Evolutionary conservation across 2,888 invertebrate genomes (phyloP).

Genomic region (Troilus luridus): DNA sequence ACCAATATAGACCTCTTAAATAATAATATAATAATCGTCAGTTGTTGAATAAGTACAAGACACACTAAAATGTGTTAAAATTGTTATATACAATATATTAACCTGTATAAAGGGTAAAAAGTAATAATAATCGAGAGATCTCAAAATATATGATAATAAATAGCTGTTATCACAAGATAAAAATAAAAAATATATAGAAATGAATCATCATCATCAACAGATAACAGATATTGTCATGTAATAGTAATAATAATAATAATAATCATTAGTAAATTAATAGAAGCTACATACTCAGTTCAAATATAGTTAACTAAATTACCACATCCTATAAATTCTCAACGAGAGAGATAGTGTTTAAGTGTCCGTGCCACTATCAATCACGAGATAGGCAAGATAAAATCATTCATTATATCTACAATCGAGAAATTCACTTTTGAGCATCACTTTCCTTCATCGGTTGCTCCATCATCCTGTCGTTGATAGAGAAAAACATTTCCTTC

Average conservation of each 20-base stretch:
- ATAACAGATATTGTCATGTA: conserved; percentile 2
- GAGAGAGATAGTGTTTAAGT: background rate
- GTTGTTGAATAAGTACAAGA: conserved; percentile 50
- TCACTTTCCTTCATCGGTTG: background rate
- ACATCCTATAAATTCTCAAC: background rate
- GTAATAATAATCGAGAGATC: conserved; percentile 49
- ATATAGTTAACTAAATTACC: background rate
- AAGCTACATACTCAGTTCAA: conserved; percentile 36
- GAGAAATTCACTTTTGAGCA: conserved; percentile 40
- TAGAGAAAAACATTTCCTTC: background rate
- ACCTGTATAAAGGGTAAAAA: conserved; percentile 27
- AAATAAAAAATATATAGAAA: conserved; percentile 7
- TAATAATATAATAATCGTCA: background rate
- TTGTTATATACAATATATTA: conserved; percentile 53
- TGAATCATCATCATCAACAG: background rate
- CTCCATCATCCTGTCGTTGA: conserved; percentile 17
- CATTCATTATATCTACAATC: conserved; percentile 10
- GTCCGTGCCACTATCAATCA: background rate
- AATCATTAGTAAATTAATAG: conserved; percentile 56
- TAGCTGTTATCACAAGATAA: conserved; percentile 53
- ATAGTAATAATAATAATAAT: background rate
- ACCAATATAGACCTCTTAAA: conserved; percentile 26
- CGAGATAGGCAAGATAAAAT: conserved; percentile 52
- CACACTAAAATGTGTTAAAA: conserved; percentile 54
- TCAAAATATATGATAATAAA: conserved; percentile 9